Conservation (phyloP, 2,797 vertebrate species). For the Crenichthys baileyi region DNA sequence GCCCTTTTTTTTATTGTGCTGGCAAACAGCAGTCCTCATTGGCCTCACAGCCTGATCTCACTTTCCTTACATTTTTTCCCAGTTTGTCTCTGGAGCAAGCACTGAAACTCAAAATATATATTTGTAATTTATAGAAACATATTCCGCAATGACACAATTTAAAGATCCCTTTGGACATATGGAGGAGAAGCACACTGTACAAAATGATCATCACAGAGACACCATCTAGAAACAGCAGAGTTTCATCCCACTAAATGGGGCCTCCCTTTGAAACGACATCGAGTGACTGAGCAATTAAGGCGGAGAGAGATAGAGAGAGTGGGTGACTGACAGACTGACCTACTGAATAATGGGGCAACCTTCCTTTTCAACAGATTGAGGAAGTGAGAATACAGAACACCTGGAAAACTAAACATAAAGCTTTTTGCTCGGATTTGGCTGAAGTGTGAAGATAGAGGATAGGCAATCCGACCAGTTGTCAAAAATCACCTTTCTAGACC, state of each 20-base stretch:
- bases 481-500: not conserved
- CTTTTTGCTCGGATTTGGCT: not conserved
- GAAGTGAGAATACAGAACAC: not conserved
- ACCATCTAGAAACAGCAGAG: constrained; percentile 18
- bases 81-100: constrained; percentile 38
- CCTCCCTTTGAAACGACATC: constrained; percentile 33
- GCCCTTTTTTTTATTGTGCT: constrained; percentile 38
- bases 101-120: constrained; percentile 21
- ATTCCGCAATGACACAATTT: not conserved
- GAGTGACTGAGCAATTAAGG: constrained; percentile 20
- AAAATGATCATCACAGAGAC: constrained; percentile 33
- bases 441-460: not conserved
- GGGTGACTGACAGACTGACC: constrained; percentile 34
- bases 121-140: constrained; percentile 23
- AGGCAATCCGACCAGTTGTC: not conserved
- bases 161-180: not conserved
- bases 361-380: constrained; percentile 7
- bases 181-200: constrained; percentile 16
- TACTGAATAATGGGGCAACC: constrained; percentile 18
- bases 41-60: constrained; percentile 56
- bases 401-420: no score
- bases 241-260: constrained; percentile 31
- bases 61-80: constrained; percentile 60
- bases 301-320: not conserved
- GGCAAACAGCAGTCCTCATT: constrained; percentile 49